Conservation (phyloP, 2,888 invertebrate species). For the Epinotia bilunana region DNA sequence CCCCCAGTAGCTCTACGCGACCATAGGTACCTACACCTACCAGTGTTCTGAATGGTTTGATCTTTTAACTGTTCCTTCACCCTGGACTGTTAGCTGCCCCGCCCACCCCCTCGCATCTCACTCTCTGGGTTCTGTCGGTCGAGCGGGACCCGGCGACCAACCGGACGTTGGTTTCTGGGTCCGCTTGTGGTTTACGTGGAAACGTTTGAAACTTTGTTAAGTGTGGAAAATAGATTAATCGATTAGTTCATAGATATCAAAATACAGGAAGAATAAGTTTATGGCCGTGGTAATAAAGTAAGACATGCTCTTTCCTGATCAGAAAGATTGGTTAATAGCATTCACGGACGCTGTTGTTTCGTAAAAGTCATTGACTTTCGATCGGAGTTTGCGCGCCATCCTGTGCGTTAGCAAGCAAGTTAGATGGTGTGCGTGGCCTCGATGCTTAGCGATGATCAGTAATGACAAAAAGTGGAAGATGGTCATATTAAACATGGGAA, state of each 20-base stretch:
- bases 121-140: conserved; percentile 32
- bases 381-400: too few relatives aligned
- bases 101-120: conserved; percentile 46
- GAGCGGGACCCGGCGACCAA: conserved; percentile 6
- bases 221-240: not conserved
- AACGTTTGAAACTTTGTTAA: conserved; percentile 58
- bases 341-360: not conserved
- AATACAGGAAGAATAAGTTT: not conserved
- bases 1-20: conserved; percentile 65
- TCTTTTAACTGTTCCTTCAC: conserved; percentile 77
- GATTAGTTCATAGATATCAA: not conserved
- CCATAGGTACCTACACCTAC: conserved; percentile 75
- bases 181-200: conserved; percentile 26
- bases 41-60: conserved; percentile 81
- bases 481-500: too few relatives aligned
- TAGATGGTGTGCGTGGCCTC: not conserved
- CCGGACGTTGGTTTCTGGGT: conserved; percentile 18
- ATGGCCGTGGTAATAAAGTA: not conserved
- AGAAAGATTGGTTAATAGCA: not conserved
- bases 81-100: conserved; percentile 65
- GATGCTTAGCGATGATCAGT: not conserved
- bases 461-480: too few relatives aligned
- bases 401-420: not conserved
- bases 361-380: not conserved
- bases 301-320: not conserved